Evolutionary conservation across 2,113 vertebrate species (phyloP).

Genomic region (Camelus bactrianus): DNA sequence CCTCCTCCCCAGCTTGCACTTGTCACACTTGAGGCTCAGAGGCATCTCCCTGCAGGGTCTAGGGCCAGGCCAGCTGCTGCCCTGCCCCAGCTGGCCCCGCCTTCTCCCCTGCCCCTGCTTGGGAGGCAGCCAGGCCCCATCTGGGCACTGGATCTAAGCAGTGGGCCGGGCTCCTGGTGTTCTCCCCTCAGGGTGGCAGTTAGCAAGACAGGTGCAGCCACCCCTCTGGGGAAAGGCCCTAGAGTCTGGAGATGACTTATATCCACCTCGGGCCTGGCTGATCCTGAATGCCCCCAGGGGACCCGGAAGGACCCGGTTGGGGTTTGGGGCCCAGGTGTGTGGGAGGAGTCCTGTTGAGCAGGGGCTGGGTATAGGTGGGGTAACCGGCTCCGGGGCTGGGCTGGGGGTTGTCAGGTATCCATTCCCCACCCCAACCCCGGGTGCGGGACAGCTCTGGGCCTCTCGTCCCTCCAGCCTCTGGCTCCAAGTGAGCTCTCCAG

Average conservation of each 20-base stretch:
- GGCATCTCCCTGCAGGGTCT: neutral
- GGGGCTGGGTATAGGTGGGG: neutral
- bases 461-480: neutral
- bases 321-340: neutral
- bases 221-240: rapidly evolving
- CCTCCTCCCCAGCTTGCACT: neutral
- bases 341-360: neutral
- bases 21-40: neutral
- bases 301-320: neutral
- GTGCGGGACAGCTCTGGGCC: neutral
- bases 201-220: no score
- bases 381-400: neutral
- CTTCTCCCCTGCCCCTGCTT: neutral
- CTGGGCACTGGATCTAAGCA: neutral
- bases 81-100: neutral
- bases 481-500: neutral
- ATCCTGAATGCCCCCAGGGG: neutral
- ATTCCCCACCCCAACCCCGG: neutral
- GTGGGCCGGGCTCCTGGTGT: neutral
- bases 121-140: neutral
- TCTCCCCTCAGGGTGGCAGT: neutral
- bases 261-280: neutral
- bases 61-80: neutral
- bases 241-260: no score
- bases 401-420: no score